phyloP scores from a whole-genome alignment of 2,888 invertebrate genomes.

The Rhagonycha lutea region DNA sequence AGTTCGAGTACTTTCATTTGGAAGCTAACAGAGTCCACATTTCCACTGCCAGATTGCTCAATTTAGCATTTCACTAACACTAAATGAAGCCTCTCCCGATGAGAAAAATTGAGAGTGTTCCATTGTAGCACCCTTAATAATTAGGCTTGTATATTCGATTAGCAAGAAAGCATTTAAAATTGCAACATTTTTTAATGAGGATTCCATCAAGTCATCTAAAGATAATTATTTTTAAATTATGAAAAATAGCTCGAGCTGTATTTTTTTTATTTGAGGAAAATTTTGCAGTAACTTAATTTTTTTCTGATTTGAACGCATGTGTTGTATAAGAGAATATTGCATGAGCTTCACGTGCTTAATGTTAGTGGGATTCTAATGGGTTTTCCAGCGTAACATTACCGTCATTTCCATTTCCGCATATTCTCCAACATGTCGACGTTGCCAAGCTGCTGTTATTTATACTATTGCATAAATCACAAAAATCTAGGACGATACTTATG shows the following conservation, averaged over 20 bases:
- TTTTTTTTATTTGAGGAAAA: background rate
- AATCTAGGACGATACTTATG: slow-evolving; percentile 23
- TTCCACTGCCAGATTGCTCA: too few relatives aligned
- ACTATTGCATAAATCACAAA: slow-evolving; percentile 29
- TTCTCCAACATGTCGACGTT: slow-evolving; percentile 16
- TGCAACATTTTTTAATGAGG: background rate
- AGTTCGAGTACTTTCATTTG: too few relatives aligned
- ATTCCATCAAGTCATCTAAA: background rate
- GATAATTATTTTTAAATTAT: background rate
- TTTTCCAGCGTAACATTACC: slow-evolving; percentile 18
- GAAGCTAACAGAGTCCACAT: too few relatives aligned
- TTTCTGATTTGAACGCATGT: slow-evolving; percentile 3
- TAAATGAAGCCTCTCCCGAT: too few relatives aligned
- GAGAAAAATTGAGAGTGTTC: too few relatives aligned
- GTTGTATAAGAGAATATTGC: slow-evolving; percentile 3
- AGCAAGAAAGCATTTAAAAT: background rate
- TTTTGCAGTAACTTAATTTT: background rate
- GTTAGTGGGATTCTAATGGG: slow-evolving; percentile 19
- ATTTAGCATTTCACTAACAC: too few relatives aligned
- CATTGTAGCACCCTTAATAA: background rate
- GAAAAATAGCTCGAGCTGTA: background rate
- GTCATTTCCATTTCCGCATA: slow-evolving; percentile 26
- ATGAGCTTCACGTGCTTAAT: slow-evolving; percentile 11
- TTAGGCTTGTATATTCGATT: background rate
- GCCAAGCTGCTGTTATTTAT: slow-evolving; percentile 27